These are phyloP conservation scores for Pseudolycoriella hygida DNA, from an alignment of 2,888 invertebrate genomes.

Conservation along the genomic window DNA sequence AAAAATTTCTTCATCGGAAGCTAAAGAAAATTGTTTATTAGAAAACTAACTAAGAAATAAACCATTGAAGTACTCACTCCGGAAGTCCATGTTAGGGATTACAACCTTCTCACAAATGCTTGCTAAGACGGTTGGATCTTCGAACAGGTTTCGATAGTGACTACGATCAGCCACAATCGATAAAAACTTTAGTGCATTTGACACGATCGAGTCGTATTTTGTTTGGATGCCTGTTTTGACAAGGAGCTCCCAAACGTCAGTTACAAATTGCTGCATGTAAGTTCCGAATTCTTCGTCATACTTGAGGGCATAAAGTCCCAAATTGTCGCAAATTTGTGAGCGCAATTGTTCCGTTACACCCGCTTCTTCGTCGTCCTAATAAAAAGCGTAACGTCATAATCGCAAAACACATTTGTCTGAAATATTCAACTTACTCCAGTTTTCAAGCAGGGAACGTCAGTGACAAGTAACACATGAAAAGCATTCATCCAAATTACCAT, in stretches of 20 bases:
- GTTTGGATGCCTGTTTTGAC: constrained; percentile 68
- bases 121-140: constrained; percentile 68
- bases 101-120: constrained; percentile 97
- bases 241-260: constrained; percentile 81
- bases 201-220: constrained; percentile 85
- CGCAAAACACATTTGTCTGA: constrained; percentile 2
- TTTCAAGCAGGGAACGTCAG: constrained; percentile 58
- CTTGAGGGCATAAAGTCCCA: constrained; percentile 87
- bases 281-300: constrained; percentile 94
- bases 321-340: constrained; percentile 92
- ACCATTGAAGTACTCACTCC: constrained; percentile 37
- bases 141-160: constrained; percentile 75
- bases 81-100: constrained; percentile 93
- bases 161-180: constrained; percentile 85
- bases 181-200: constrained; percentile 88
- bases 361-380: constrained; percentile 64
- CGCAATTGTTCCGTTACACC: constrained; percentile 81
- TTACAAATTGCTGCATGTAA: constrained; percentile 83
- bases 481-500: constrained; percentile 91
- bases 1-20: constrained; percentile 88
- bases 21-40: constrained; percentile 26
- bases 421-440: constrained; percentile 33
- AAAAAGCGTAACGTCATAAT: constrained; percentile 10
- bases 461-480: constrained; percentile 62
- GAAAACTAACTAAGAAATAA: constrained; percentile 5